phyloP scores from a whole-genome alignment of 2,113 vertebrate species.

The Vidua macroura region DNA sequence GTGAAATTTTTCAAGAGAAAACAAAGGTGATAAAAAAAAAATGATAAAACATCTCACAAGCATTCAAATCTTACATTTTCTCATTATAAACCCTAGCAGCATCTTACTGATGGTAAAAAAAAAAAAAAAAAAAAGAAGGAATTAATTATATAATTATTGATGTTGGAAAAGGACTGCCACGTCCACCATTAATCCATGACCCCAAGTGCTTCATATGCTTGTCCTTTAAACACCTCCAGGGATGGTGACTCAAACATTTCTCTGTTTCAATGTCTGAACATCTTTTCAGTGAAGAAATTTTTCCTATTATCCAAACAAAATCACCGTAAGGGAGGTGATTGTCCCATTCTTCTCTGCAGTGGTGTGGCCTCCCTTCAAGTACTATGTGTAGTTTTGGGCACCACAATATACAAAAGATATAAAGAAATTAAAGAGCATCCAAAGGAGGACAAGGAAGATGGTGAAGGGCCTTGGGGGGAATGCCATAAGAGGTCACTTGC shows the following conservation, averaged over 20 bases:
- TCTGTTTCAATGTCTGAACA: neutral
- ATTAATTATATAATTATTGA: neutral
- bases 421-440: neutral
- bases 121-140: too few relatives aligned
- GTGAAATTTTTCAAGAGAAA: neutral
- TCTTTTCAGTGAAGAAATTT: neutral
- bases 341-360: neutral
- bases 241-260: neutral
- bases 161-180: neutral
- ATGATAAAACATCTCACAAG: neutral
- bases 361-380: neutral
- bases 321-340: neutral
- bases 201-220: neutral
- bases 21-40: neutral
- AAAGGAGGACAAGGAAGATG: neutral
- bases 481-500: too few relatives aligned
- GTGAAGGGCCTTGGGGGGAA: neutral
- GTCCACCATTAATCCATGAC: neutral
- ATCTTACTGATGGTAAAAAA: neutral
- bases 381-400: neutral
- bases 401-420: neutral
- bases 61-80: neutral
- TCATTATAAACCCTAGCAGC: neutral
- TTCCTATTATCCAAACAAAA: neutral
- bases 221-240: neutral